A percentile compares a stretch with the other conserved stretches of the same genome.
phyloP scores from a whole-genome alignment of 2,888 invertebrate species.

The Acanthopleura granulata region DNA sequence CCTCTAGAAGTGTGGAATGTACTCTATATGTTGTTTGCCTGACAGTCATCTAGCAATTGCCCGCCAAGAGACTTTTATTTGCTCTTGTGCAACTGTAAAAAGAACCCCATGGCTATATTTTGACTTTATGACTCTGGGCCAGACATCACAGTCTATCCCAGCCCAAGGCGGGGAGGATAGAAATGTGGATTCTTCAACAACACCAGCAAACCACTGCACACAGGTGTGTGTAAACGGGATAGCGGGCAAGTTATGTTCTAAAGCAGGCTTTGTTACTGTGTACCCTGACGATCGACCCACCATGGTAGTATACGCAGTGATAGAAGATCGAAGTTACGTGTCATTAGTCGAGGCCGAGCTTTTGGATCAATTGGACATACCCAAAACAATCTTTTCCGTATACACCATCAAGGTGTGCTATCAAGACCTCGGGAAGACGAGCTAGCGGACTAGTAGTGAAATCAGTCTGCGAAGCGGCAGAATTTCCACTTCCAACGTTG shows the following conservation, averaged over 20 bases:
- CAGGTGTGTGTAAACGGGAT: no score
- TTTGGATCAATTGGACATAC: not conserved
- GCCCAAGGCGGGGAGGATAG: no score
- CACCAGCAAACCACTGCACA: not conserved
- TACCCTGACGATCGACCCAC: not conserved
- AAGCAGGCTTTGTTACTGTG: not conserved
- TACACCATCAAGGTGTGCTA: constrained; percentile 28
- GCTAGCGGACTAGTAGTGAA: constrained; percentile 23
- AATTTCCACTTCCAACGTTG: constrained; percentile 24
- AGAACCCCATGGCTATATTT: no score
- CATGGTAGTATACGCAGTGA: not conserved
- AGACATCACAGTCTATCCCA: no score
- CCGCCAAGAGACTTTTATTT: constrained; percentile 19
- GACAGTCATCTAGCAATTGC: constrained; percentile 21
- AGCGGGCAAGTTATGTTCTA: not conserved
- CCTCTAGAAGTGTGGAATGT: constrained; percentile 23
- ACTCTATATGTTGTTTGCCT: constrained; percentile 27
- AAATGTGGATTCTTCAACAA: no score
- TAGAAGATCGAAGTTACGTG: not conserved
- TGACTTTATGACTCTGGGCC: no score
- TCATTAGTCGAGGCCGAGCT: not conserved
- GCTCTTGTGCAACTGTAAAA: no score
- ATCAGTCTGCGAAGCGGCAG: constrained; percentile 21
- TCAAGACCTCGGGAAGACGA: constrained; percentile 22
- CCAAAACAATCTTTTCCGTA: constrained; percentile 17